Conservation (phyloP, 2,888 invertebrate species). For the Zygothrica quintamaculata region DNA sequence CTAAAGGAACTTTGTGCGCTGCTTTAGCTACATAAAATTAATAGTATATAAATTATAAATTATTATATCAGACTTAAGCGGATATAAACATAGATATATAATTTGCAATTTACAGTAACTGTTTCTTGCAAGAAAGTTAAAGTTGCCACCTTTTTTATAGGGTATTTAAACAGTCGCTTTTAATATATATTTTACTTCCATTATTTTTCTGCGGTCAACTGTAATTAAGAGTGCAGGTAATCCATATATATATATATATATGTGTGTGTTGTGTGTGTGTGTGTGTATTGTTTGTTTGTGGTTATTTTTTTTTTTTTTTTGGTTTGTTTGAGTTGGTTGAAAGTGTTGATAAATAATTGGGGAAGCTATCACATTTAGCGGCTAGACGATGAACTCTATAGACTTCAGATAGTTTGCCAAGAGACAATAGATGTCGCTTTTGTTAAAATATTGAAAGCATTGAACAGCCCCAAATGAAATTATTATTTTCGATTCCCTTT, state of each 20-base stretch:
- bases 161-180: too few species aligned
- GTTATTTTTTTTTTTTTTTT: slow-evolving; percentile 5
- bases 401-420: slow-evolving; percentile 5
- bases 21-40: too few species aligned
- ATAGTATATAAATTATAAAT: too few species aligned
- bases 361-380: slow-evolving; percentile 37
- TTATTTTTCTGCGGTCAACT: slow-evolving; percentile 35
- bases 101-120: too few species aligned
- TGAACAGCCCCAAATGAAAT: slow-evolving; percentile 5
- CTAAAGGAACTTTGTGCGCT: too few species aligned
- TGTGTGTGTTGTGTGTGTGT: slow-evolving; percentile 1
- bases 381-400: slow-evolving; percentile 36
- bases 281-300: slow-evolving; percentile 20
- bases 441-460: not conserved
- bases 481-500: not conserved
- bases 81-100: too few species aligned
- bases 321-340: slow-evolving; percentile 14
- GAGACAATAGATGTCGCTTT: not conserved
- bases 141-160: not conserved
- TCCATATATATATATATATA: slow-evolving; percentile 19
- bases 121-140: too few species aligned
- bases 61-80: too few species aligned
- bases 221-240: slow-evolving; percentile 56
- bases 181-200: not conserved
- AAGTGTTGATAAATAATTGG: slow-evolving; percentile 33